These are phyloP conservation scores for Rhadina sibilatrix DNA, from an alignment of 2,113 vertebrate species.

Conservation along the genomic window DNA sequence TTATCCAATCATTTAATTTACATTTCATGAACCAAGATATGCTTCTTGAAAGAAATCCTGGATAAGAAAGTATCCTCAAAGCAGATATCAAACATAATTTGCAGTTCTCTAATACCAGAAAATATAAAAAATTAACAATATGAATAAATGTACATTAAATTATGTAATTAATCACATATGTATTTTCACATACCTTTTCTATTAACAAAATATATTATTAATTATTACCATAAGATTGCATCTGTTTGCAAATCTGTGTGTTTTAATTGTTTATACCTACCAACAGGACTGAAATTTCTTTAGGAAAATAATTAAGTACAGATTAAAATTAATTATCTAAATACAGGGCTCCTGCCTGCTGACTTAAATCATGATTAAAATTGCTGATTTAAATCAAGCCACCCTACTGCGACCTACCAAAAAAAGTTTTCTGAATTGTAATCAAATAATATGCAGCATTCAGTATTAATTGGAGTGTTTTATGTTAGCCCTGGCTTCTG, in stretches of 20 bases:
- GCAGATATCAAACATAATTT: neutral
- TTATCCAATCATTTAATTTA: neutral
- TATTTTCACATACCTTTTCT: neutral
- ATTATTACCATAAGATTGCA: neutral
- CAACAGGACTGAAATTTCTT: neutral
- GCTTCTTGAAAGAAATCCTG: neutral
- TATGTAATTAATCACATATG: neutral
- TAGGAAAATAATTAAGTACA: slow-evolving; percentile 14
- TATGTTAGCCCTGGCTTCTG: neutral
- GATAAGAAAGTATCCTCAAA: neutral
- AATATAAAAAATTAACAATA: neutral
- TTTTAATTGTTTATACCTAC: slow-evolving; percentile 4
- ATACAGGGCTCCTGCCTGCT: slow-evolving; percentile 9
- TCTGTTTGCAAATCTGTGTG: neutral
- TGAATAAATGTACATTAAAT: neutral
- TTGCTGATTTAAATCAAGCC: slow-evolving; percentile 3
- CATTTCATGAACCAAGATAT: neutral
- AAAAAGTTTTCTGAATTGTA: slow-evolving; percentile 40
- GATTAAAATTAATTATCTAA: slow-evolving; percentile 48
- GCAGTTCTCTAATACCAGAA: neutral
- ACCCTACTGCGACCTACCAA: slow-evolving; percentile 9
- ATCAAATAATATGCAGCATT: slow-evolving; percentile 12
- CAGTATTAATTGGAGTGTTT: neutral
- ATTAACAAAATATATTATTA: neutral
- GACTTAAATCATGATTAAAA: slow-evolving; percentile 21